These are phyloP conservation scores for Heloderma charlesbogerti DNA, from an alignment of 2,113 vertebrate species.

Conservation along the genomic window DNA sequence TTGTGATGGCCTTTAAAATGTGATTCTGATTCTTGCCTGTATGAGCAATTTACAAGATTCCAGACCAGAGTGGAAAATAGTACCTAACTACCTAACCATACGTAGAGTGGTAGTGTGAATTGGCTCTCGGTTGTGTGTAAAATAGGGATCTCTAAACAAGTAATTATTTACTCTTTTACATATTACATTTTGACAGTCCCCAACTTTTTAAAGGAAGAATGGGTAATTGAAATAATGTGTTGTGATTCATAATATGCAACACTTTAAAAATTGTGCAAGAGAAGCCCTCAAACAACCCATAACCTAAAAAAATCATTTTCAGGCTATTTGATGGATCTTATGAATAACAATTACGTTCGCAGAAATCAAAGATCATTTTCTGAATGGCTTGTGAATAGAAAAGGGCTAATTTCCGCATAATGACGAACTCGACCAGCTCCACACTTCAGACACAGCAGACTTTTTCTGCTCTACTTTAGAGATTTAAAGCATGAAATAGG, in stretches of 20 bases:
- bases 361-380: slow-evolving; percentile 48
- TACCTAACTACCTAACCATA: not conserved
- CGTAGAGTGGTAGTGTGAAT: not conserved
- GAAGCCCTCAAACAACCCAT: slow-evolving; percentile 25
- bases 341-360: slow-evolving; percentile 39
- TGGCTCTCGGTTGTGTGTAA: not conserved
- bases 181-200: slow-evolving; percentile 21
- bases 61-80: not conserved
- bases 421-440: slow-evolving; percentile 27
- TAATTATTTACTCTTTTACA: not conserved
- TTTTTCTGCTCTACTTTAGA: slow-evolving; percentile 26
- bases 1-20: not conserved
- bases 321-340: slow-evolving; percentile 24
- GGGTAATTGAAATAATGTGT: not conserved
- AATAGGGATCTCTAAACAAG: not conserved
- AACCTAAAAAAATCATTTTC: slow-evolving; percentile 19
- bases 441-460: not conserved
- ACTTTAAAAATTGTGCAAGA: slow-evolving; percentile 25
- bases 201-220: slow-evolving; percentile 1
- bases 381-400: slow-evolving; percentile 40
- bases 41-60: not conserved
- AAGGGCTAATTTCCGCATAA: slow-evolving; percentile 30
- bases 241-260: slow-evolving; percentile 17
- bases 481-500: slow-evolving; percentile 37
- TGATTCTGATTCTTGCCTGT: not conserved